Conservation (phyloP, 2,888 invertebrate species). For the Dasysyrphus tricinctus region DNA sequence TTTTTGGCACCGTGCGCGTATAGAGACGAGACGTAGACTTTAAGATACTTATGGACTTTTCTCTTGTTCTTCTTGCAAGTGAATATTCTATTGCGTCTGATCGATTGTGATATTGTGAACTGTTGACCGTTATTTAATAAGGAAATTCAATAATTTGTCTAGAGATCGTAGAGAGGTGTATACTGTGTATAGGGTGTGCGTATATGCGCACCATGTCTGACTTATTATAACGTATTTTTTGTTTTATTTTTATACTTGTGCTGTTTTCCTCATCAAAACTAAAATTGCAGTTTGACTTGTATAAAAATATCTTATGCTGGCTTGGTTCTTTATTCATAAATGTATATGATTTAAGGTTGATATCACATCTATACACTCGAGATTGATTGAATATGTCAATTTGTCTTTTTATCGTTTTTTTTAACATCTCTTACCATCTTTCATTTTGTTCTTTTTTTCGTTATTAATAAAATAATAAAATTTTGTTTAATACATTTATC, state of each 20-base stretch:
- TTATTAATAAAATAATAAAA: too few species aligned
- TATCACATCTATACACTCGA: background rate
- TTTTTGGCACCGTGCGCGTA: slow-evolving; percentile 8
- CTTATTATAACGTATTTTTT: slow-evolving; percentile 54
- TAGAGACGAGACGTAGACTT: background rate
- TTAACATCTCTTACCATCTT: background rate
- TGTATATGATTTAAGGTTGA: background rate
- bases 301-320: slow-evolving; percentile 5
- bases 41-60: slow-evolving; percentile 19
- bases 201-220: background rate
- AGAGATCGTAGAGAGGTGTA: slow-evolving; percentile 21
- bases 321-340: slow-evolving; percentile 33
- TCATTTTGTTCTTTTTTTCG: too few species aligned
- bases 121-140: slow-evolving; percentile 74
- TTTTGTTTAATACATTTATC: too few species aligned
- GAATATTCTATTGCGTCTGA: slow-evolving; percentile 44
- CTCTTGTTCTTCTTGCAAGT: background rate
- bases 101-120: slow-evolving; percentile 60
- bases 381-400: background rate
- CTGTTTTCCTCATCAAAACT: slow-evolving; percentile 59
- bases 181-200: slow-evolving; percentile 4
- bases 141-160: slow-evolving; percentile 67
- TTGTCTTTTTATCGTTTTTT: background rate
- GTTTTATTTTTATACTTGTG: background rate
- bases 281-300: slow-evolving; percentile 63